phyloP scores from a whole-genome alignment of 2,888 invertebrate genomes.

The Zelleria hepariella region DNA sequence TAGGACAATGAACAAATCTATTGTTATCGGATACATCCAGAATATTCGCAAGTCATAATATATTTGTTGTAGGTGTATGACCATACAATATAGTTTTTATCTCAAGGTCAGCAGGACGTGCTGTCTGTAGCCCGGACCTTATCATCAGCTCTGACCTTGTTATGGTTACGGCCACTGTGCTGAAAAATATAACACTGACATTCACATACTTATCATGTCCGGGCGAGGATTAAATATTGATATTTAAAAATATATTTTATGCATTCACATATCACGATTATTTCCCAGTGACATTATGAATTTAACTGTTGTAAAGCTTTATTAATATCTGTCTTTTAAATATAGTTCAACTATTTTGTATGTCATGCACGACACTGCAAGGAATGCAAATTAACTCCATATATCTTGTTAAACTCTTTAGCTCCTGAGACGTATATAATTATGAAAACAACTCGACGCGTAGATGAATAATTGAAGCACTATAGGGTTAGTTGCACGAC shows the following conservation, averaged over 20 bases:
- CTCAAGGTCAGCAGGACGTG: constrained; percentile 18
- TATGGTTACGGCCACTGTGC: background rate
- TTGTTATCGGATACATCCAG: background rate
- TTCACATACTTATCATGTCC: background rate
- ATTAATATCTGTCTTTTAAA: background rate
- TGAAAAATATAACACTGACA: background rate
- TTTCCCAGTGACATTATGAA: background rate
- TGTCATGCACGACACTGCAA: constrained; percentile 7
- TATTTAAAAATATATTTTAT: background rate
- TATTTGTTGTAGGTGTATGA: background rate
- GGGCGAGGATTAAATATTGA: background rate
- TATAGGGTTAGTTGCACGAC: background rate
- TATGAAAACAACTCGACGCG: constrained; percentile 24
- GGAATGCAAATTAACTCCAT: background rate
- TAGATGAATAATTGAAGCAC: constrained; percentile 28
- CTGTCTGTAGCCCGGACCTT: background rate
- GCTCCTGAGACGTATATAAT: constrained; percentile 22
- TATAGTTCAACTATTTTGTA: background rate
- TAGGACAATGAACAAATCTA: background rate
- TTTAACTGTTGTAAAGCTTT: background rate
- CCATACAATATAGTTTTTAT: constrained; percentile 8
- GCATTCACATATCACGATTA: background rate
- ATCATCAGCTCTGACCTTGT: background rate
- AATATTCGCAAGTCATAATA: background rate
- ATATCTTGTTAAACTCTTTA: background rate